Evolutionary conservation across 2,113 vertebrate genomes (phyloP).

Genomic region (Apodemus sylvaticus): DNA sequence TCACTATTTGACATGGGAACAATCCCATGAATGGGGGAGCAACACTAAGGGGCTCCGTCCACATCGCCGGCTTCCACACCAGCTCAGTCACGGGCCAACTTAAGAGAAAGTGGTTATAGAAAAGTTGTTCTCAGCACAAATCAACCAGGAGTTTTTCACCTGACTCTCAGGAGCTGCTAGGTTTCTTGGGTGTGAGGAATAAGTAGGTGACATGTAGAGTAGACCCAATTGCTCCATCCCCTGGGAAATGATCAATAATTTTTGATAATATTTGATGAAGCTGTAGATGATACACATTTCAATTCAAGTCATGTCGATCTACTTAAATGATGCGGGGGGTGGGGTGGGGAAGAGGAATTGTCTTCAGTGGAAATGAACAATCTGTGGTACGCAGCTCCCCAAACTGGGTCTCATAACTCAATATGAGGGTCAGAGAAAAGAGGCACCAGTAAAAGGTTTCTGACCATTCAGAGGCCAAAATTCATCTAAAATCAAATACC

Average conservation of each 20-base stretch:
- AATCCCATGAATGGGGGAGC: neutral
- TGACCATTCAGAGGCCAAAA: neutral
- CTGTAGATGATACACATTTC: neutral
- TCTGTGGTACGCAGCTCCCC: neutral
- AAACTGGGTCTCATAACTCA: neutral
- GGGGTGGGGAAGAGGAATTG: neutral
- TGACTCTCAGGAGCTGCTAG: too few species aligned
- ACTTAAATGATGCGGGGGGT: rapidly evolving
- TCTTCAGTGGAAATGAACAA: neutral
- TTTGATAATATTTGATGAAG: neutral
- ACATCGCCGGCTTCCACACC: neutral
- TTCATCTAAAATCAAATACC: neutral
- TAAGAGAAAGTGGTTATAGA: rapidly evolving
- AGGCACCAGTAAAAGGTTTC: neutral
- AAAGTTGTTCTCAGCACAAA: rapidly evolving
- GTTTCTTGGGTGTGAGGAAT: rapidly evolving
- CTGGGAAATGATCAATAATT: rapidly evolving
- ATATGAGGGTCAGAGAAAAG: too few species aligned
- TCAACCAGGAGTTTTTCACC: neutral
- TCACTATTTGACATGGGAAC: neutral
- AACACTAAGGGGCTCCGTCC: neutral
- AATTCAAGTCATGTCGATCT: too few species aligned
- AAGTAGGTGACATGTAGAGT: rapidly evolving
- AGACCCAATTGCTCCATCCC: rapidly evolving
- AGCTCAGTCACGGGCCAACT: neutral